Evolutionary conservation across 2,888 invertebrate species (phyloP).

Genomic region (Tachina grossa): DNA sequence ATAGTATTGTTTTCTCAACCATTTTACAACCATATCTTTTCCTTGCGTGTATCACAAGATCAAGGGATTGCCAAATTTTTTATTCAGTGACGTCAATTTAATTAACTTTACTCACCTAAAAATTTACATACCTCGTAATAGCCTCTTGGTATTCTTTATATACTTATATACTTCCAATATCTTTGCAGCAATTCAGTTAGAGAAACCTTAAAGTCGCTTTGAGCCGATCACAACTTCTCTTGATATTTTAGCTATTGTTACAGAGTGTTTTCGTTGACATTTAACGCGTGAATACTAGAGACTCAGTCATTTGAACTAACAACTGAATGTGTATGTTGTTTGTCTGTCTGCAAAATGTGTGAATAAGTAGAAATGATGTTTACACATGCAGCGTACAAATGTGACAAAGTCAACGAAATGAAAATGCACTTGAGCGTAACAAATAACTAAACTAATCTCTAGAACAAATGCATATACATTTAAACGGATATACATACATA

Average conservation of each 20-base stretch:
- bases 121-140: too few species aligned
- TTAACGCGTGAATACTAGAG: conserved; percentile 66
- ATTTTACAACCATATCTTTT: too few species aligned
- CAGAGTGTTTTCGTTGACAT: conserved; percentile 49
- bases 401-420: conserved; percentile 72
- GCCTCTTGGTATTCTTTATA: too few species aligned
- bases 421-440: conserved; percentile 71
- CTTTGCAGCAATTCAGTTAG: background rate
- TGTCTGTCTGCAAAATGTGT: conserved; percentile 50
- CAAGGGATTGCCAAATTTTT: too few species aligned
- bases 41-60: too few species aligned
- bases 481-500: conserved; percentile 1
- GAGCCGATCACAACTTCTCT: background rate
- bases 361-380: conserved; percentile 68
- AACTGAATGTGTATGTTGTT: conserved; percentile 21
- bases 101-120: too few species aligned
- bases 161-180: background rate
- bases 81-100: too few species aligned
- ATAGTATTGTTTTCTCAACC: too few species aligned
- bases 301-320: conserved; percentile 57
- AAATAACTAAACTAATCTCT: conserved; percentile 71
- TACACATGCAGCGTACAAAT: conserved; percentile 66
- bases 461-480: conserved; percentile 54
- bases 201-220: background rate
- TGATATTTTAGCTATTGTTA: conserved; percentile 7